Base-by-base conservation (phyloP, 1,140 invertebrate species). In the Chelonus insularis region DNA sequence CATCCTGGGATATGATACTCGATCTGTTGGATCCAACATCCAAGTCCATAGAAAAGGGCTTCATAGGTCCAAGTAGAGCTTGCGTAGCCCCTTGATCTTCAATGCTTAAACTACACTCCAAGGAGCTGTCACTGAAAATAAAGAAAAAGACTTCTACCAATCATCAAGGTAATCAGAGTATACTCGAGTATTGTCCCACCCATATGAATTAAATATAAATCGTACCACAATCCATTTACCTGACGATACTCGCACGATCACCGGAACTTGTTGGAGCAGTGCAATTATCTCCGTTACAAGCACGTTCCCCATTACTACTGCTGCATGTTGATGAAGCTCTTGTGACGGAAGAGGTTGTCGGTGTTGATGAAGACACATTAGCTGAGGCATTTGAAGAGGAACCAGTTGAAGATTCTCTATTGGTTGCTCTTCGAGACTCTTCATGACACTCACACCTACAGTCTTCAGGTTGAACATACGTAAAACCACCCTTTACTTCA, bases 401-500 rank as follows among this genome's bases (percentile, higher is more conserved):
- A 18, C 36, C 37, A 4, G 58, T 1, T 2, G 45, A 43, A 1
- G 67, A 55, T n/a, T 77, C 73, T n/a, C 69, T 72, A n/a, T 70
- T 50, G 9, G 75, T 73, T 23, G 76, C 72, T 57, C 77, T 72
- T 9, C 78, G 71, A 1, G 76, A 78, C 25, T 80, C 82, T 67
- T 90, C 89, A 78, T 92, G 90, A 73, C 91, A 93, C 75, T 92
- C 91, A 74, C 91, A 92, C 68, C 87, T 57, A 52, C 91, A 93
- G 57, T 91, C 89, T 71, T 92, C 91, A 0, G 91, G 90, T 74
- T 91, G 91, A 34, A 92, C 91, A 73, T 92, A 92, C 73, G 84
- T 90, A 68, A 91, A 89, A 20, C 72, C 72, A 18, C 67, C 67
- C 57, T 76, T 79, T 1, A 63, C 55, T 14, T 80, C 77, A 18